These are phyloP conservation scores for Seriola quinqueradiata DNA, from an alignment of 2,113 vertebrate species.

Conservation along the genomic window DNA sequence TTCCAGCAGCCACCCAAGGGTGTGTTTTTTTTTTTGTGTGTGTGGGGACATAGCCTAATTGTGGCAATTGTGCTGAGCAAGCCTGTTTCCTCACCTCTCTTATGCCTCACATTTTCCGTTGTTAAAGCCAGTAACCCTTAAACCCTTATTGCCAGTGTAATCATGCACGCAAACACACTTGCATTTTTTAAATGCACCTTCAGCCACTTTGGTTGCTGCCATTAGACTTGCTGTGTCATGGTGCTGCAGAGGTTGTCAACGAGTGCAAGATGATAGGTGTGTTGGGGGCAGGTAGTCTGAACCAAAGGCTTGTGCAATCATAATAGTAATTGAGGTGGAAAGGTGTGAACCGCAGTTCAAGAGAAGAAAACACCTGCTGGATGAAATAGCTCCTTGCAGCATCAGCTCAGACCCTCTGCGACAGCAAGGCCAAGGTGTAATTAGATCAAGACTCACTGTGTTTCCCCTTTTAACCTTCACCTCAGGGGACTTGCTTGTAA, in stretches of 20 bases:
- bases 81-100: slow-evolving; percentile 64
- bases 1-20: slow-evolving; percentile 56
- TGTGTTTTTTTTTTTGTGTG: slow-evolving; percentile 49
- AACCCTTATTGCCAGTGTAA: slow-evolving; percentile 57
- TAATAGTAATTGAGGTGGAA: slow-evolving; percentile 64
- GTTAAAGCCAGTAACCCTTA: slow-evolving; percentile 66
- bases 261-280: slow-evolving; percentile 24
- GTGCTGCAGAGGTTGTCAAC: slow-evolving; percentile 22
- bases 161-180: slow-evolving; percentile 51
- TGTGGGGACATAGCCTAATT: slow-evolving; percentile 54
- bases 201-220: slow-evolving; percentile 35
- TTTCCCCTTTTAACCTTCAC: slow-evolving; percentile 42
- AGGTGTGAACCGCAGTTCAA: slow-evolving; percentile 37
- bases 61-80: slow-evolving; percentile 68
- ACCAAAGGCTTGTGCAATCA: slow-evolving; percentile 27
- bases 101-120: slow-evolving; percentile 79
- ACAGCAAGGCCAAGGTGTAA: slow-evolving; percentile 46
- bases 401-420: slow-evolving; percentile 8
- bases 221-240: slow-evolving; percentile 70
- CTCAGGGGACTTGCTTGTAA: slow-evolving; percentile 6
- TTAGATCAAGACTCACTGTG: slow-evolving; percentile 38
- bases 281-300: slow-evolving; percentile 14
- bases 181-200: slow-evolving; percentile 55
- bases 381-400: slow-evolving; percentile 40
- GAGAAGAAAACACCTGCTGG: slow-evolving; percentile 58